phyloP scores from a whole-genome alignment of 2,888 invertebrate species.

The Dryadula phaetusa region DNA sequence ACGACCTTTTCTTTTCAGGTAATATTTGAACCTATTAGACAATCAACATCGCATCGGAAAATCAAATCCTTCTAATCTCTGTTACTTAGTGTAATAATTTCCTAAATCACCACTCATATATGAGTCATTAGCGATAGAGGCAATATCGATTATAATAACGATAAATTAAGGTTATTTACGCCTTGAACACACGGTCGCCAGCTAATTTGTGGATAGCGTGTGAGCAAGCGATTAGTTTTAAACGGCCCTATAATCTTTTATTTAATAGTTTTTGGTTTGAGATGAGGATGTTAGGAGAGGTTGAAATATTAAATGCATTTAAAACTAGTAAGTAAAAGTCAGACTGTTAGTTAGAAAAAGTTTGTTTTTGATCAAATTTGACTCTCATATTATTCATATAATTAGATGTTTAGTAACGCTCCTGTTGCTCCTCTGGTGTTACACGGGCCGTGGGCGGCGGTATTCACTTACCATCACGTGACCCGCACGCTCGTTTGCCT shows the following conservation, averaged over 20 bases:
- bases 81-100: neutral
- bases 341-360: no score
- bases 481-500: no score
- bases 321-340: no score
- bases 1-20: no score
- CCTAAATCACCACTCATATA: neutral
- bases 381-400: no score
- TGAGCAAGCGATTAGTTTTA: constrained; percentile 37
- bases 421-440: no score
- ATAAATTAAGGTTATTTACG: constrained; percentile 38
- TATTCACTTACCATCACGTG: no score
- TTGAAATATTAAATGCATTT: neutral
- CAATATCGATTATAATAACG: constrained; percentile 38
- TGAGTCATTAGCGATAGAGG: constrained; percentile 24
- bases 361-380: no score
- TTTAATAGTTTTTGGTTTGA: constrained; percentile 18
- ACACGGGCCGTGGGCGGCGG: no score
- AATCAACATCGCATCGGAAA: neutral
- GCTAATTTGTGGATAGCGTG: constrained; percentile 43
- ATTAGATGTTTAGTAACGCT: no score
- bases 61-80: neutral
- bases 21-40: neutral
- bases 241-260: constrained; percentile 28
- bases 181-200: constrained; percentile 12
- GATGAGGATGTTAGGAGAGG: constrained; percentile 7